Evolutionary conservation across 1,140 invertebrate genomes (phyloP).

Genomic region (Diorhabda carinulata): DNA sequence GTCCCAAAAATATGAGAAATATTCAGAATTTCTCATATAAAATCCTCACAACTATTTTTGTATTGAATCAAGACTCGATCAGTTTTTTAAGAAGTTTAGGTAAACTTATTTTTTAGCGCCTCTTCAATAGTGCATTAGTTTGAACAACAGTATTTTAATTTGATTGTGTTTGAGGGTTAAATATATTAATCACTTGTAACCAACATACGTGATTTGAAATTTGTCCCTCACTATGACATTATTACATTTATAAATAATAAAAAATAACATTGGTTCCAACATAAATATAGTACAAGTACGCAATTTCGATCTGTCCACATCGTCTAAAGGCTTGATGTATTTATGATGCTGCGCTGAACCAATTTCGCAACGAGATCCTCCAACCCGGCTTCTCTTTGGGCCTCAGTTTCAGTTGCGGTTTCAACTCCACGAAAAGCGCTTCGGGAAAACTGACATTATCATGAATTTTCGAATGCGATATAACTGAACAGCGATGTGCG

Average conservation of each 20-base stretch:
- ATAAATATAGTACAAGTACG: conserved; percentile 14
- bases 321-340: conserved; percentile 14
- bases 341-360: conserved; percentile 19
- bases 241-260: background rate
- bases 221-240: too few relatives aligned
- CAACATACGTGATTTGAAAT: too few relatives aligned
- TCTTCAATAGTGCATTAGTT: too few relatives aligned
- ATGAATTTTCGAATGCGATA: background rate
- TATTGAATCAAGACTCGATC: too few relatives aligned
- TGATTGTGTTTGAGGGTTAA: too few relatives aligned
- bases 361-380: conserved; percentile 15
- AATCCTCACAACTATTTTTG: too few relatives aligned
- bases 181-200: too few relatives aligned
- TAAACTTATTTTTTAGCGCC: too few relatives aligned
- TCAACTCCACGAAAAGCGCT: conserved; percentile 6
- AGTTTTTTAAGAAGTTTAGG: too few relatives aligned
- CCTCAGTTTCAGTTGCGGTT: conserved; percentile 6
- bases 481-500: background rate
- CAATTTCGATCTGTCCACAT: conserved; percentile 17
- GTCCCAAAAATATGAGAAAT: too few relatives aligned
- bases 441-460: background rate
- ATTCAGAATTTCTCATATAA: too few relatives aligned
- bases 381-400: conserved; percentile 8
- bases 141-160: too few relatives aligned
- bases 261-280: background rate